phyloP scores from a whole-genome alignment of 2,888 invertebrate genomes.

The Enchytraeus crypticus region DNA sequence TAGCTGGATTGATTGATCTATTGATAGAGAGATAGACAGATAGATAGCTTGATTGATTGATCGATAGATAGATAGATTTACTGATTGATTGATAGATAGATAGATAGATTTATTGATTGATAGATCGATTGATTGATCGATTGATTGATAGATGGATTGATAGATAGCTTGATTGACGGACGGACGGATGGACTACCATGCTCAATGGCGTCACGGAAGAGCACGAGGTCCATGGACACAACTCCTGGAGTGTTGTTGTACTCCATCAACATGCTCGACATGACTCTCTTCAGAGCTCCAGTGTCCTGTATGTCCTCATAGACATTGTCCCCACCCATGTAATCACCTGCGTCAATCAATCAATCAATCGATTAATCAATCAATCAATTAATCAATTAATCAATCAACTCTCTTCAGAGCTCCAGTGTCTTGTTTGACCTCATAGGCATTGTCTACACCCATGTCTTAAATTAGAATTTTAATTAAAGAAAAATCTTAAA shows the following conservation, averaged over 20 bases:
- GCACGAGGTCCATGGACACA: conserved; percentile 69
- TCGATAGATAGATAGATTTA: too few species aligned
- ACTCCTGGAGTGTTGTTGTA: conserved; percentile 73
- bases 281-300: conserved; percentile 49
- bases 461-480: background rate
- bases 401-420: background rate
- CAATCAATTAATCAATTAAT: too few species aligned
- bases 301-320: conserved; percentile 72
- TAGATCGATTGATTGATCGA: too few species aligned
- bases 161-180: background rate
- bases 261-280: conserved; percentile 60
- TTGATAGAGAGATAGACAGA: too few species aligned
- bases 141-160: too few species aligned
- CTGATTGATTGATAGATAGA: too few species aligned
- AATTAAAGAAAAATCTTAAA: background rate
- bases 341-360: conserved; percentile 57
- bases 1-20: too few species aligned
- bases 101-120: too few species aligned
- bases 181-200: conserved; percentile 52
- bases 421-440: background rate
- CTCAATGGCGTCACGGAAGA: conserved; percentile 77
- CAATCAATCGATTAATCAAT: background rate
- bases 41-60: too few species aligned
- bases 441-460: background rate
- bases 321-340: conserved; percentile 65